Evolutionary conservation across 2,888 invertebrate genomes (phyloP), one percentile per base, ranked within the genome.

Genomic region (Arge pagana): DNA sequence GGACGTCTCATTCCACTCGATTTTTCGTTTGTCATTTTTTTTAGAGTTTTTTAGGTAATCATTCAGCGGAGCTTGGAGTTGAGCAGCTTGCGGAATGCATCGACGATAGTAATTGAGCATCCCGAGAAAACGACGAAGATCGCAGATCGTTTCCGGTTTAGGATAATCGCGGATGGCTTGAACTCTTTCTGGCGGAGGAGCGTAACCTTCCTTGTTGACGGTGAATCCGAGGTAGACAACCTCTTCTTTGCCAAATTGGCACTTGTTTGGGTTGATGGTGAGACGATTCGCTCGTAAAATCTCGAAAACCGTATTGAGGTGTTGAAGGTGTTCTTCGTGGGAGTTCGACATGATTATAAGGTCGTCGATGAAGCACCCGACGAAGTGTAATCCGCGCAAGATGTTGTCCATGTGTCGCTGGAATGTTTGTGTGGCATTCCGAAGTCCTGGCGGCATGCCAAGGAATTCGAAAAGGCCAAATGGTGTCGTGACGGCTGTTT

Each of bases 401-500:
- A 51, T 49, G 6, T 43, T 19, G 33, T 67, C 54, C 36, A 70
- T 62, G 28, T 62, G 60, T 16, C 66, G 42, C 28, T 67, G 65
- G 41, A 66, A 68, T 1, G 62, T 63, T 21, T 61, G 59, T 6
- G 58, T 57, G 1, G 65, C 61, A 31, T 67, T 67, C 1, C 57
- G 39, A 1, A 69, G 51, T 7, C 65, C 67, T 19, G 62, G 67
- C 2, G 62, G 53, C 68, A 67, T 68, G 1, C 39, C 30, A 1
- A 24, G 8, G 28, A 54, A 65, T 53, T 68, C 67, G 24, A 60
- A 66, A 2, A 64, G 50, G 3, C 65, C 64, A 41, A 64, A 64
- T 3, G 65, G 63, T 3, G 64, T 68, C 5, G 50, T 62, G 3
- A 64, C 56, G 1, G 60, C 65, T 1, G 65, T 64, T 33, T 70